phyloP scores from a whole-genome alignment of 2,888 invertebrate genomes.

The Mactromeris polynyma region DNA sequence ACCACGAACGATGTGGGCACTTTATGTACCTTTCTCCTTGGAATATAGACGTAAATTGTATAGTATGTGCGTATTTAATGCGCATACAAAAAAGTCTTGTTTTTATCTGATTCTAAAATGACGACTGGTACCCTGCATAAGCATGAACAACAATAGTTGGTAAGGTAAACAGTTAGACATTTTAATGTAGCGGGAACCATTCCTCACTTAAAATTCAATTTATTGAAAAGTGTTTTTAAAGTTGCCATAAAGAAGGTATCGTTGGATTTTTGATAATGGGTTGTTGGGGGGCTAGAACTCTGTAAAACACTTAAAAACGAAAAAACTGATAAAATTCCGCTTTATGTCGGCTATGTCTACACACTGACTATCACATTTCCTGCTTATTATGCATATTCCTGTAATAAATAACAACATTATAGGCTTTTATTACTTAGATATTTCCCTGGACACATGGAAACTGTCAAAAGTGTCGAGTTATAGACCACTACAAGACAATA shows the following conservation, averaged over 20 bases:
- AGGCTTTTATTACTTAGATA: not conserved
- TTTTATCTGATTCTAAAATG: no score
- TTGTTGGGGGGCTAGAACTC: not conserved
- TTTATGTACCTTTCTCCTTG: no score
- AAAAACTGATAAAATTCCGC: not conserved
- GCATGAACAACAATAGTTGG: not conserved
- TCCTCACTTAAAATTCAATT: not conserved
- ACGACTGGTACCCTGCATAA: no score
- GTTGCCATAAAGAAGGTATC: not conserved
- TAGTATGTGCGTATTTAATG: no score
- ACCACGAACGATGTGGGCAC: no score
- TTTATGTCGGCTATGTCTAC: not conserved
- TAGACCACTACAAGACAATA: constrained; percentile 15
- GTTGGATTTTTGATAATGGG: not conserved
- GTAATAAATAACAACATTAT: constrained; percentile 6
- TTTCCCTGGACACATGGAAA: constrained; percentile 13
- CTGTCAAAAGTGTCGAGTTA: constrained; percentile 36
- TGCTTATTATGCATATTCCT: not conserved
- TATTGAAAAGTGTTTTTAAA: not conserved
- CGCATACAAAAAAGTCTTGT: no score
- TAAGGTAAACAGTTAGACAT: not conserved
- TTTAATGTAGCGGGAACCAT: not conserved
- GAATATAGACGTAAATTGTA: no score
- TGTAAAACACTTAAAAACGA: not conserved
- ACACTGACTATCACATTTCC: not conserved